Evolutionary conservation across 92 coral and sea anemone species (phyloP).

Genomic region (Porites lobata): DNA sequence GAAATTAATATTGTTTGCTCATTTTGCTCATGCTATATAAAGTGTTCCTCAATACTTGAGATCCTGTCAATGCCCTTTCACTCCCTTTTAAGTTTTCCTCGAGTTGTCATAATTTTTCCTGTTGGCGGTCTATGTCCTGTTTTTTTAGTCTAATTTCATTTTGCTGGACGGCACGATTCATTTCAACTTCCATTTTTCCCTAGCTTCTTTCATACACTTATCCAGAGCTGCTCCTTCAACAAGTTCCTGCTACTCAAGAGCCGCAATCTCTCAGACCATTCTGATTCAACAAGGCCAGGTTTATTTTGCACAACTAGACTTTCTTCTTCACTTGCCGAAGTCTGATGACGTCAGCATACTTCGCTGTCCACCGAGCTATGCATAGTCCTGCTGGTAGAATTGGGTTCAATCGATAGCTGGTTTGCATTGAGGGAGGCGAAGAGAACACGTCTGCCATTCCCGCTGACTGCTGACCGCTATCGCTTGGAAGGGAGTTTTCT

Average conservation of each 20-base stretch:
- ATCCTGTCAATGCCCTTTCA: not conserved
- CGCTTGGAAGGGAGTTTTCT: not conserved
- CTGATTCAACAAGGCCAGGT: not conserved
- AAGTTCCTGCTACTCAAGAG: not conserved
- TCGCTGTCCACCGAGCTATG: slow-evolving; percentile 1
- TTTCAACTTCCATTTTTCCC: not conserved
- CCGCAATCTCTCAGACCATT: not conserved
- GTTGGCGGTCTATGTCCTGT: not conserved
- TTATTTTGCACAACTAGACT: not conserved
- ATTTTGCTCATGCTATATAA: not conserved
- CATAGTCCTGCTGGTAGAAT: not conserved
- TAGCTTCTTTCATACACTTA: not conserved
- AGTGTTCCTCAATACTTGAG: not conserved
- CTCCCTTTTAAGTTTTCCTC: not conserved
- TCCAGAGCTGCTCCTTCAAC: slow-evolving; percentile 1
- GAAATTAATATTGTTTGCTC: not conserved
- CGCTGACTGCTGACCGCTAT: slow-evolving; percentile 13
- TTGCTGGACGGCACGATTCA: not conserved
- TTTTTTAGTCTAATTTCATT: not conserved
- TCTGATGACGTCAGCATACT: not conserved
- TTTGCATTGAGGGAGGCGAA: not conserved
- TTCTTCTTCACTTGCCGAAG: not conserved
- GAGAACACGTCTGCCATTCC: slow-evolving; percentile 18
- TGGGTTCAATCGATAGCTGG: not conserved
- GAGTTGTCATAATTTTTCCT: not conserved